Evolutionary conservation across 2,113 vertebrate genomes (phyloP).

Genomic region (Mohoua ochrocephala): DNA sequence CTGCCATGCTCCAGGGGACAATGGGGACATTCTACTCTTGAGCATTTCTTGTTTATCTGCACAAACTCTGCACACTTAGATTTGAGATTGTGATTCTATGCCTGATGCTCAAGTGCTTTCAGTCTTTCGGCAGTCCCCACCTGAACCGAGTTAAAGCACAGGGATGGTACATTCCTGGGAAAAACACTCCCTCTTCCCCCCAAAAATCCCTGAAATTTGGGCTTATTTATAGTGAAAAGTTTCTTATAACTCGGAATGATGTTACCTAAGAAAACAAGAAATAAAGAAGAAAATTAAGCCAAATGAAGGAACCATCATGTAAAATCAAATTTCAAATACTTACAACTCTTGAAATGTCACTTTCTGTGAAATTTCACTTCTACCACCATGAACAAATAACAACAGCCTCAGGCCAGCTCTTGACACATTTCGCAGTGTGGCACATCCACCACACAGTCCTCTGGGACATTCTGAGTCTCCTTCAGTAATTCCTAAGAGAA

Average conservation of each 20-base stretch:
- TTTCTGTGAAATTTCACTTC: not conserved
- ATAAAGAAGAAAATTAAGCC: not conserved
- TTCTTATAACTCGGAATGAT: not conserved
- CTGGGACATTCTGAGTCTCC: not conserved
- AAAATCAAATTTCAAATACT: not conserved
- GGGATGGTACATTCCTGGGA: too few relatives aligned
- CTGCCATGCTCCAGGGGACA: not conserved
- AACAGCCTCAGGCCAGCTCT: not conserved
- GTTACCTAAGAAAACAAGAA: not conserved
- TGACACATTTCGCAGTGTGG: not conserved
- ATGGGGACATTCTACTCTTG: fast-evolving
- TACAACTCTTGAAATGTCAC: not conserved
- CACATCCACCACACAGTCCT: not conserved
- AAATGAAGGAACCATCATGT: fast-evolving
- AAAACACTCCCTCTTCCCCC: not conserved
- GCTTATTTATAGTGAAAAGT: not conserved
- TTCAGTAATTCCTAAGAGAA: not conserved
- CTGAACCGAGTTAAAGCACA: not conserved
- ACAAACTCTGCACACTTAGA: not conserved
- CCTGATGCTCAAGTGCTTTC: not conserved
- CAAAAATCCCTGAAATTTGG: too few relatives aligned
- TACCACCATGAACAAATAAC: not conserved
- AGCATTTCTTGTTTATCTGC: not conserved
- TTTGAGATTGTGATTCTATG: not conserved
- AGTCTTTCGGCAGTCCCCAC: not conserved